Base-by-base conservation (phyloP, 1,140 invertebrate genomes). In the Pemphigus obesinymphae region DNA sequence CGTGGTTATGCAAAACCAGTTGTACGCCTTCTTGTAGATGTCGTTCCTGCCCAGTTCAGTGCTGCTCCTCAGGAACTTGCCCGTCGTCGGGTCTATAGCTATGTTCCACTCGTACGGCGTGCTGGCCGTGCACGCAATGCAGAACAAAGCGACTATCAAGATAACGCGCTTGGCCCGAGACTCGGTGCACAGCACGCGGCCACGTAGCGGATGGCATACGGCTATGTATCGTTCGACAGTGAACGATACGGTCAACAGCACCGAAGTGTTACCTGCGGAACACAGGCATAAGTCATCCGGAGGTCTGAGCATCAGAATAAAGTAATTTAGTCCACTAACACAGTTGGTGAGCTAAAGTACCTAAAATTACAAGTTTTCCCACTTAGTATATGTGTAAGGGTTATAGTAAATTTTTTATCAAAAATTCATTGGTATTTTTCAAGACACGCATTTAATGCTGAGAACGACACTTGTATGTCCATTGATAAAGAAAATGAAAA, bases 141-240 rank as follows among this genome's bases (percentile, higher is more conserved):
- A 93, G 66, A 92, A 88, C 8, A 92, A 78, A 83, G 89, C 89
- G 10, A 93, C 90, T 13, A 88, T 85, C 82, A 89, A 85, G 72
- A 92, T 92, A 63, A 93, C 90, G 83, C 86, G 88, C 85, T 89
- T 89, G 45, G 90, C 90, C 84, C 89, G 85, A 45, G 87, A 87
- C 83, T 92, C 90, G 3, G 92, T 93, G 85, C 92, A 92, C 84
- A 92, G 89, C 43, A 91, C 89, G 87, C 92, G 91, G 31, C 93
- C 92, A 83, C 90, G 89, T 85, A 94, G 91, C 29, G 93, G 93
- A 88, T 93, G 90, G 83, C 92, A 91, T 7, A 94, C 92, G 37
- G 92, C 92, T 73, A 94, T 91, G 88, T 93, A 94, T 58, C 93
- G 87, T 87, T 94, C 93, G 78, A 94, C 89, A 4, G 93, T 94